A percentile compares a stretch with the other conserved stretches of the same genome.
phyloP scores from a whole-genome alignment of 2,113 vertebrate genomes.

The Lathamus discolor region DNA sequence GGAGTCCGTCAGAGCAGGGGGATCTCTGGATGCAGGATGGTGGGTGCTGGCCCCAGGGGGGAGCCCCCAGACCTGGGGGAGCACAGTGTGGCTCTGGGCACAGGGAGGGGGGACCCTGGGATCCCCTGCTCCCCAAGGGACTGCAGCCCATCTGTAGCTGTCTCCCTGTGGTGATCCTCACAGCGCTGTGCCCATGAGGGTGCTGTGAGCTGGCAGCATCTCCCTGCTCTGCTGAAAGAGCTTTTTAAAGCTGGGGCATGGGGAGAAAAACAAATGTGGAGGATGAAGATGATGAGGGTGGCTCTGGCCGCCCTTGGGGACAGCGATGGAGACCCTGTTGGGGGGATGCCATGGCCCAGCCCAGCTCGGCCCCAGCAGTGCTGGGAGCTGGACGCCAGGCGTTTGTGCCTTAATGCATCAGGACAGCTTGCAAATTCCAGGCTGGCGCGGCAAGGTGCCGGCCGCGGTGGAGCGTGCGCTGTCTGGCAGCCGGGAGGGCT shows the following conservation, averaged over 20 bases:
- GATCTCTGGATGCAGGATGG: background rate
- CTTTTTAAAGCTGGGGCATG: background rate
- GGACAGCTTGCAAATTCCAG: slow-evolving; percentile 60
- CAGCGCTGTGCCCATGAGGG: background rate
- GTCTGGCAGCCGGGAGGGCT: background rate
- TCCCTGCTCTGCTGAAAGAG: background rate
- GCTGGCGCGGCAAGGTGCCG: slow-evolving; percentile 18
- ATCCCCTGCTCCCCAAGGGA: background rate
- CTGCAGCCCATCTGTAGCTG: fast-evolving
- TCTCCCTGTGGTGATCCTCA: fast-evolving
- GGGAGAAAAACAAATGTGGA: background rate
- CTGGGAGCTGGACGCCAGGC: background rate
- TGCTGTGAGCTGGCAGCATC: background rate
- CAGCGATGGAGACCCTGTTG: background rate
- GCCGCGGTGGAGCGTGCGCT: background rate
- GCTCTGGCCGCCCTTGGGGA: background rate
- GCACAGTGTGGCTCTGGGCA: fast-evolving
- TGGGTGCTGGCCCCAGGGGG: background rate
- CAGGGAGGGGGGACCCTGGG: background rate
- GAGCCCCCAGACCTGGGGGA: background rate
- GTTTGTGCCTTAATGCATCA: slow-evolving; percentile 42
- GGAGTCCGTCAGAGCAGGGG: too few relatives aligned
- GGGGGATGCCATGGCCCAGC: background rate
- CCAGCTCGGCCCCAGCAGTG: background rate
- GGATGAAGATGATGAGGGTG: background rate